Conservation (phyloP, 2,113 vertebrate species). For the Podarcis raffonei region DNA sequence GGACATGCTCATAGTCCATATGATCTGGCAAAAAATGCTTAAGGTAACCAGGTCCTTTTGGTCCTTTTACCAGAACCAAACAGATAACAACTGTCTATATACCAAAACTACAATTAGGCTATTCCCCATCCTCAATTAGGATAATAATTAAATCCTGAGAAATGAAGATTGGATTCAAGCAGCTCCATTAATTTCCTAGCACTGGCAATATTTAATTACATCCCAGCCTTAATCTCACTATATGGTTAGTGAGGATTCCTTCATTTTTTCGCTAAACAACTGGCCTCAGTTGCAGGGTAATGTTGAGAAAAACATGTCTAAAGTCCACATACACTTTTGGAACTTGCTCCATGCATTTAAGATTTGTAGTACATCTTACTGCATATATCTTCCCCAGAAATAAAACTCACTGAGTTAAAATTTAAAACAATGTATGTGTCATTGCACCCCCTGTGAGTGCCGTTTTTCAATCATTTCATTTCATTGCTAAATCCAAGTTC, state of each 20-base stretch:
- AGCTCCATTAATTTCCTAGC: not conserved
- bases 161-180: not conserved
- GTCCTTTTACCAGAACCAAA: not conserved
- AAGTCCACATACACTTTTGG: not conserved
- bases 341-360: not conserved
- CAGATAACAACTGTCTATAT: not conserved
- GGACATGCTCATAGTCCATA: not conserved
- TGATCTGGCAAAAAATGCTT: not conserved
- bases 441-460: not conserved
- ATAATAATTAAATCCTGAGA: not conserved
- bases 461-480: not conserved
- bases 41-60: not conserved
- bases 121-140: not conserved
- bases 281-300: not conserved
- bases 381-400: constrained; percentile 48
- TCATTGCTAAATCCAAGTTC: not conserved
- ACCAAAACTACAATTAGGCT: not conserved
- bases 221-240: not conserved
- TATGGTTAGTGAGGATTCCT: no score
- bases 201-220: not conserved
- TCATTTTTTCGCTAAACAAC: not conserved
- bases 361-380: not conserved
- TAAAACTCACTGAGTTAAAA: constrained; percentile 26
- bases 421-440: not conserved
- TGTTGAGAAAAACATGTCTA: not conserved